Evolutionary conservation across 2,113 vertebrate genomes (phyloP).

Genomic region (Pelecanus crispus): DNA sequence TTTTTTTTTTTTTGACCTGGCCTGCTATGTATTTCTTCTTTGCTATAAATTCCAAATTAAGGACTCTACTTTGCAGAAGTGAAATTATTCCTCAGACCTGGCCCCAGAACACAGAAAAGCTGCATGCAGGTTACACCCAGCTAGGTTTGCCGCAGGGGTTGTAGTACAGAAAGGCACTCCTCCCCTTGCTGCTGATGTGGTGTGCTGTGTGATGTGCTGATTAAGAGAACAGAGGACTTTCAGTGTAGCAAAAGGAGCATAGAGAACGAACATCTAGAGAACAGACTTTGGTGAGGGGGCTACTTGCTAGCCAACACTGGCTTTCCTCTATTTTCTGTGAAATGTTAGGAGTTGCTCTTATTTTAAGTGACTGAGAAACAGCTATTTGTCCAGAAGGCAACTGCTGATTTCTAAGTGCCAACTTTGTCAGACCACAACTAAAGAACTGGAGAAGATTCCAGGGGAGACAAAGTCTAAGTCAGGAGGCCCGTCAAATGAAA

Average conservation of each 20-base stretch:
- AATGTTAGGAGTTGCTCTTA: background rate
- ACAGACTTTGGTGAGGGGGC: background rate
- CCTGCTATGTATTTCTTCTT: background rate
- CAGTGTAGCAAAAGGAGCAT: background rate
- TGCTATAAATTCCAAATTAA: background rate
- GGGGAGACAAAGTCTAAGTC: background rate
- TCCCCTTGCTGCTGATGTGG: background rate
- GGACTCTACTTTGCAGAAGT: background rate
- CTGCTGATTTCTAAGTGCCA: background rate
- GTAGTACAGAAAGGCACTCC: background rate
- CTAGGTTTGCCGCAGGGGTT: background rate
- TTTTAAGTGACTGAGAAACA: background rate
- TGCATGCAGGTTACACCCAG: background rate
- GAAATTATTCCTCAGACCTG: background rate
- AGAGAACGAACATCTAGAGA: background rate
- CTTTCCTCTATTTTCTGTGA: background rate
- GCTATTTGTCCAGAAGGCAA: background rate
- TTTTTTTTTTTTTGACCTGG: background rate
- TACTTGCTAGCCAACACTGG: background rate
- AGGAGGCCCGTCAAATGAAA: background rate
- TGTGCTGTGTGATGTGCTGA: too few relatives aligned
- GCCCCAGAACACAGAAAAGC: background rate
- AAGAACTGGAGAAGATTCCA: background rate
- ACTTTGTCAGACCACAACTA: background rate
- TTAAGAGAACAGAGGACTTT: background rate